A percentile compares a stretch with the other conserved stretches of the same genome.
Evolutionary conservation across 2,113 vertebrate genomes (phyloP).

Genomic region (Hydrochoerus hydrochaeris): DNA sequence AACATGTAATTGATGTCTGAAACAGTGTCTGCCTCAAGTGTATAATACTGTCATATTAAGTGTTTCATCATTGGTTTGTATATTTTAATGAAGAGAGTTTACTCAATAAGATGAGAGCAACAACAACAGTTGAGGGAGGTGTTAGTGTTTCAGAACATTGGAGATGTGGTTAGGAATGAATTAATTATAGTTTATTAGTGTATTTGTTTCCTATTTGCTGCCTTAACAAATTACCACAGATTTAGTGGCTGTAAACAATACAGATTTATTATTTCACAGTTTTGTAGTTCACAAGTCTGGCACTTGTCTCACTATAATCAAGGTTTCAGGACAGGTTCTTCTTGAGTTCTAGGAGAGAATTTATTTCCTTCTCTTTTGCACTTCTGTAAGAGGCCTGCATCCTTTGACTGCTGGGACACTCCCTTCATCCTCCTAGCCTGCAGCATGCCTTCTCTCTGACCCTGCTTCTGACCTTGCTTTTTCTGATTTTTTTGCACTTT

Average conservation of each 20-base stretch:
- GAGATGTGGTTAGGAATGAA: background rate
- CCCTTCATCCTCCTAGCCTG: background rate
- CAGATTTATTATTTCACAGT: conserved; percentile 1
- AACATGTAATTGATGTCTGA: conserved; percentile 14
- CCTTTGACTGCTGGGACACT: background rate
- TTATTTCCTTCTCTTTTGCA: background rate
- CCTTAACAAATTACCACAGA: background rate
- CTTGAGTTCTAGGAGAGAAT: background rate
- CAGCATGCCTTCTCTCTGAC: background rate
- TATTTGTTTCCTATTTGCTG: conserved; percentile 32
- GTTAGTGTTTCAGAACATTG: conserved; percentile 49
- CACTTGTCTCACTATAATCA: background rate
- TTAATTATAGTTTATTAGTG: conserved; percentile 3
- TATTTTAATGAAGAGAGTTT: conserved; percentile 9
- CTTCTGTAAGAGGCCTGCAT: background rate
- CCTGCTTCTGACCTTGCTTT: background rate
- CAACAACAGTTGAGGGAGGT: background rate
- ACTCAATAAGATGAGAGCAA: conserved; percentile 51
- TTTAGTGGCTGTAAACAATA: background rate
- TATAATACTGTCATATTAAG: background rate
- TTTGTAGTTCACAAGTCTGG: background rate
- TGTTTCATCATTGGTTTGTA: conserved; percentile 32
- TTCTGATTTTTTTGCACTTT: background rate
- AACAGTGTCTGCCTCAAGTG: background rate
- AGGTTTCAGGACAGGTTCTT: background rate